phyloP scores from a whole-genome alignment of 2,113 vertebrate genomes.

The Calonectris borealis region DNA sequence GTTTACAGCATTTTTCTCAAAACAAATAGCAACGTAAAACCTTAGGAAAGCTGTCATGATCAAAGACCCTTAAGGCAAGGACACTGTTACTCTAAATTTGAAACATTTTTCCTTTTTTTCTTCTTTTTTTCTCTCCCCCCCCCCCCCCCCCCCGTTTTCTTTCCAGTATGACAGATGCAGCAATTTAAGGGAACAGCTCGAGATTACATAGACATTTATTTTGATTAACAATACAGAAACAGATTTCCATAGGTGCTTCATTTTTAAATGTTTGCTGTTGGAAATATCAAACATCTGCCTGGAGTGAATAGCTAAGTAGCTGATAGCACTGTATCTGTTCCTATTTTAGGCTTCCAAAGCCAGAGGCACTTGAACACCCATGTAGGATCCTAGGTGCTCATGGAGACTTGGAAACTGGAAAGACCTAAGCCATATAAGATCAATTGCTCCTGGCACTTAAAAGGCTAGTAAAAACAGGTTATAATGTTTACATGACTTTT shows the following conservation, averaged over 20 bases:
- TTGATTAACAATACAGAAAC: neutral
- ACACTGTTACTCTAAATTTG: neutral
- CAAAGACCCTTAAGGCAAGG: neutral
- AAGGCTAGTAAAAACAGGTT: constrained; percentile 79
- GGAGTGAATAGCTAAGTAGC: constrained; percentile 54
- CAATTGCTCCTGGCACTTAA: constrained; percentile 76
- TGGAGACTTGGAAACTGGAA: constrained; percentile 46
- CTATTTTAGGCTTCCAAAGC: constrained; percentile 60
- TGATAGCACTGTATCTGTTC: constrained; percentile 45
- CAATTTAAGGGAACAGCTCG: neutral
- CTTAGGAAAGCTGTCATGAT: neutral
- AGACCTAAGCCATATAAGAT: constrained; percentile 68
- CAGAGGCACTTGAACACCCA: constrained; percentile 65
- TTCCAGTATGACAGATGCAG: neutral
- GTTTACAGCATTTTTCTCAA: constrained; percentile 30
- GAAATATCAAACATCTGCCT: constrained; percentile 64
- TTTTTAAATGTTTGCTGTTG: constrained; percentile 50
- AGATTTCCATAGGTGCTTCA: constrained; percentile 28
- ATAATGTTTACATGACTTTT: constrained; percentile 82
- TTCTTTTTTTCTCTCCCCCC: neutral
- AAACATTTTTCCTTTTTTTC: neutral
- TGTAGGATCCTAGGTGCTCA: constrained; percentile 54
- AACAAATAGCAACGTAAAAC: constrained; percentile 7
- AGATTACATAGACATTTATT: neutral
- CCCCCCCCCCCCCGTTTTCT: neutral